phyloP scores from a whole-genome alignment of 1,140 invertebrate genomes.

The Meloidogyne floridensis region DNA sequence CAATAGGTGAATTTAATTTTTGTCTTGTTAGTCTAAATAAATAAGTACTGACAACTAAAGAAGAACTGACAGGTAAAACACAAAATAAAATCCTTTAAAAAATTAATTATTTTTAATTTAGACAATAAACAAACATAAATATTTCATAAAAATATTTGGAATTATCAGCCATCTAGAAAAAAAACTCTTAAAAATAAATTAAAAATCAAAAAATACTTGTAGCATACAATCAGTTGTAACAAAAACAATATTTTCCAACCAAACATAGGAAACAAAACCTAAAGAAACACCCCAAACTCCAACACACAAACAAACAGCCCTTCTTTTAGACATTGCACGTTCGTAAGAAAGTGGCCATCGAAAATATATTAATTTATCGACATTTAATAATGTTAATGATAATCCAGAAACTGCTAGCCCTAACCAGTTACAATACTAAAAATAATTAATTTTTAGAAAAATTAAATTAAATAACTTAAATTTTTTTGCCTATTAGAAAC shows the following conservation, averaged over 20 bases:
- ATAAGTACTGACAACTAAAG: constrained; percentile 64
- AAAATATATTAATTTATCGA: constrained; percentile 65
- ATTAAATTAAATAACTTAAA: neutral
- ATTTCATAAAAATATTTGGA: constrained; percentile 61
- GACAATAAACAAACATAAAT: constrained; percentile 45
- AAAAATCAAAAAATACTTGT: constrained; percentile 38
- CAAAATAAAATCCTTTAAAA: constrained; percentile 54
- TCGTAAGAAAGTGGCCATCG: constrained; percentile 63
- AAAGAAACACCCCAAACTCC: constrained; percentile 62
- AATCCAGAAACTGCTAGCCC: constrained; percentile 64
- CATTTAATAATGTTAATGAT: constrained; percentile 55
- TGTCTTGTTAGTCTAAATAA: constrained; percentile 62
- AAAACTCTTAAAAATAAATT: neutral
- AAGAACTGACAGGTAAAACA: constrained; percentile 64
- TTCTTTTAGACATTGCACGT: constrained; percentile 60
- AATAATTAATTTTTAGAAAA: neutral
- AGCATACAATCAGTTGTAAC: constrained; percentile 61
- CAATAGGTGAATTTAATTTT: constrained; percentile 50
- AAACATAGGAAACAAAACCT: constrained; percentile 64
- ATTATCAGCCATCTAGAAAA: constrained; percentile 44
- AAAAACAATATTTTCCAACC: constrained; percentile 45
- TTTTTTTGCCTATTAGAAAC: no score
- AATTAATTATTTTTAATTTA: neutral
- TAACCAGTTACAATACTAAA: constrained; percentile 60
- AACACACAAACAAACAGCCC: constrained; percentile 57